Percentiles rank a stretch among this genome's conserved stretches.
Evolutionary conservation across 2,113 vertebrate species (phyloP).

Genomic region (Haplotaxodon microlepis): DNA sequence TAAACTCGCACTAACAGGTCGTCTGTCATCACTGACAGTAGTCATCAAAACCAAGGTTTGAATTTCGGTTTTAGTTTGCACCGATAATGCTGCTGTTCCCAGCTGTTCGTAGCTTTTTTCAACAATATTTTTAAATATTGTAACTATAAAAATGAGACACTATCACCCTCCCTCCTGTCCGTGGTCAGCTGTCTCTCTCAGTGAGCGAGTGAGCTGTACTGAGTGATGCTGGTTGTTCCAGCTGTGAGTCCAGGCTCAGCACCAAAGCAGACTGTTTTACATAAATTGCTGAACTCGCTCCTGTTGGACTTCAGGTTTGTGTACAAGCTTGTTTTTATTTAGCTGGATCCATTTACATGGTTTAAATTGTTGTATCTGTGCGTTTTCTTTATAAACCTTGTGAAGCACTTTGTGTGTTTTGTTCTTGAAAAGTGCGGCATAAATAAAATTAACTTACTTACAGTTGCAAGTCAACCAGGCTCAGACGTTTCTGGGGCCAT

Average conservation of each 20-base stretch:
- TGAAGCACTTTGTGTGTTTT: neutral
- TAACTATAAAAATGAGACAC: neutral
- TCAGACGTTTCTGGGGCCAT: no score
- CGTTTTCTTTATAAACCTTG: neutral
- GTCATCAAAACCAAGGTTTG: neutral
- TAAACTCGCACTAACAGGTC: neutral
- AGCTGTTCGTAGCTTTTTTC: neutral
- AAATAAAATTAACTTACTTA: neutral
- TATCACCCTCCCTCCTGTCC: rapidly evolving
- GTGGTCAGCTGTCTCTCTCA: neutral
- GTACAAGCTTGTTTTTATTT: neutral
- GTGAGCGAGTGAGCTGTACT: neutral
- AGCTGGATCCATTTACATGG: neutral
- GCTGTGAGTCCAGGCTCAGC: neutral
- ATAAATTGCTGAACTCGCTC: neutral
- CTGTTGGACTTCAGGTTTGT: neutral
- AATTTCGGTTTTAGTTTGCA: neutral
- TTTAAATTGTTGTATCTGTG: neutral
- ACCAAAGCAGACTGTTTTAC: neutral
- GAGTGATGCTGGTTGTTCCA: neutral
- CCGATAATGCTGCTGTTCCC: neutral
- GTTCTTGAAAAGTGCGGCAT: neutral
- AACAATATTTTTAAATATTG: neutral
- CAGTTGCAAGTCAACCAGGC: neutral
- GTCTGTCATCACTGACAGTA: neutral